Percentiles rank a stretch among this genome's conserved stretches.
Conservation (phyloP, 1,140 invertebrate species). For the Orchestia grillus region DNA sequence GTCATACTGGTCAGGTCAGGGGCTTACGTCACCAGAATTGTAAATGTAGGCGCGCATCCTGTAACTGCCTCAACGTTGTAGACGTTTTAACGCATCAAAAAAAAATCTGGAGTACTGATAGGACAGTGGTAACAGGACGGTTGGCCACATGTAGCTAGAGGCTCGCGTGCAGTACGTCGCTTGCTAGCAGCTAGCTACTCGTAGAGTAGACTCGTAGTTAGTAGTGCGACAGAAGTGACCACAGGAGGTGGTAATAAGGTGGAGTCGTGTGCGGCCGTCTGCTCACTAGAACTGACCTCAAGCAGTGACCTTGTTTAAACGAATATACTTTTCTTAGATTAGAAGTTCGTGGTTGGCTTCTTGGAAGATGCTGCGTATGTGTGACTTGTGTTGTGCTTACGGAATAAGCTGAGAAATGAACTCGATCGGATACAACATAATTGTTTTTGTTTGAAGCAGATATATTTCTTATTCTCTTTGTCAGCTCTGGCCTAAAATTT, state of each 20-base stretch:
- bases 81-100: background rate
- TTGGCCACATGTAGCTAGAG: background rate
- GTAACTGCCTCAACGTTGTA: background rate
- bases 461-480: background rate
- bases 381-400: background rate
- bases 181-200: background rate
- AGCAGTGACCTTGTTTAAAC: background rate
- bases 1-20: background rate
- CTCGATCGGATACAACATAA: background rate
- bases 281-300: background rate
- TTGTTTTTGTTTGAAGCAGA: background rate
- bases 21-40: background rate
- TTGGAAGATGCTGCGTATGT: background rate
- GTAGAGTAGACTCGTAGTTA: background rate
- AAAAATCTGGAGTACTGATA: background rate
- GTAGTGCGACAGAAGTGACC: background rate
- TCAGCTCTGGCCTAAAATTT: background rate
- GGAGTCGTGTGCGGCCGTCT: background rate
- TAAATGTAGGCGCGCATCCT: background rate
- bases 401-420: background rate
- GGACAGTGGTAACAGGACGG: background rate
- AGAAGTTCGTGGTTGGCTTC: background rate
- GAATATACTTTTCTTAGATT: no score
- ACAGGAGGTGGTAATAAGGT: background rate
- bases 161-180: background rate